These are phyloP conservation scores for Cranoglanis bouderius DNA, from an alignment of 2,113 vertebrate species.

Conservation along the genomic window DNA sequence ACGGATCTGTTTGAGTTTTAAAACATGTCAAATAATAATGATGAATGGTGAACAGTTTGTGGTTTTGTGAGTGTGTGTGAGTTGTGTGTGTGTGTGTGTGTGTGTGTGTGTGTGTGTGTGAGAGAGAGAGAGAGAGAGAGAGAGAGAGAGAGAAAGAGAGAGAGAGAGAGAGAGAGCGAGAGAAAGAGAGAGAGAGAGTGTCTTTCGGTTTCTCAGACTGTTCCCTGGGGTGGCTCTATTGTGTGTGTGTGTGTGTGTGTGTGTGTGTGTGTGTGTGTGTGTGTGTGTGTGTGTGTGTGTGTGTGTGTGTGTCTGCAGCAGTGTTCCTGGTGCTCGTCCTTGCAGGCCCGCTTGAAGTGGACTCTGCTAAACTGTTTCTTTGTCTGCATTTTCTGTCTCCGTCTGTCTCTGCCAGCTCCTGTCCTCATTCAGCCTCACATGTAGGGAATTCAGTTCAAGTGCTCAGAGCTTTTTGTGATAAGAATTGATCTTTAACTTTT, in stretches of 20 bases:
- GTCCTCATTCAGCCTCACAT: not conserved
- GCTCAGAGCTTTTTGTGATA: not conserved
- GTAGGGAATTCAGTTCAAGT: not conserved
- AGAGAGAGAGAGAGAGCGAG: too few species aligned
- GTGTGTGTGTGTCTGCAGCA: not conserved
- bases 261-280: conserved; percentile 4
- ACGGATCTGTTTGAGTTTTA: not conserved
- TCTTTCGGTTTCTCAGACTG: conserved; percentile 12
- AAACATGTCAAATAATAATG: not conserved
- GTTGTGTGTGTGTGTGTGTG: conserved; percentile 9
- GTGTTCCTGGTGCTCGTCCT: not conserved
- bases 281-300: not conserved
- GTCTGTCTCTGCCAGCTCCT: conserved; percentile 3
- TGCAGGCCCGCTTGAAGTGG: not conserved
- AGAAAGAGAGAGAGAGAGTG: not conserved
- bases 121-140: too few species aligned
- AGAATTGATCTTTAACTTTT: conserved; percentile 5
- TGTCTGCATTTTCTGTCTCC: conserved; percentile 15
- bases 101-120: too few species aligned
- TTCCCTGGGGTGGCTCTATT: not conserved
- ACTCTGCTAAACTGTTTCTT: conserved; percentile 18
- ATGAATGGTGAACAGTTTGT: not conserved
- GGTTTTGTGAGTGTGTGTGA: conserved; percentile 1
- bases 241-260: not conserved
- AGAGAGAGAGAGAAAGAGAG: too few species aligned